These are phyloP conservation scores for Myiotriccus ornatus DNA, from an alignment of 2,797 vertebrate genomes.

Conservation along the genomic window DNA sequence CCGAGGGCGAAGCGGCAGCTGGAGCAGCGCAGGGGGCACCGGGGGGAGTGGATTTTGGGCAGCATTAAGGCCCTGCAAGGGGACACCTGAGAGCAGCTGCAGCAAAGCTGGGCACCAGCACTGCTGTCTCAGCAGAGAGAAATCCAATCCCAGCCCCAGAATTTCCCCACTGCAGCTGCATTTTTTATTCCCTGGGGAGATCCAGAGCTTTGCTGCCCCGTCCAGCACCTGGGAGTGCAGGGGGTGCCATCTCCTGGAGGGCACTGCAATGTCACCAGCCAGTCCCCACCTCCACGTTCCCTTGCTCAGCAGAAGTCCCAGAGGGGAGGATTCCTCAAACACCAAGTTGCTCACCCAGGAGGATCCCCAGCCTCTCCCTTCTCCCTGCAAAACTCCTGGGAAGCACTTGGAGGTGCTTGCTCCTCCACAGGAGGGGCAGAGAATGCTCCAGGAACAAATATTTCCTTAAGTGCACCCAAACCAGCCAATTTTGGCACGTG, in stretches of 20 bases:
- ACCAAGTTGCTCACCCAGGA: neutral
- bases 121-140: neutral
- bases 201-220: neutral
- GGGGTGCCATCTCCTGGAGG: no score
- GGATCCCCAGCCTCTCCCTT: neutral
- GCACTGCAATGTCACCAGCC: no score
- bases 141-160: neutral
- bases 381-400: neutral
- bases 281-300: no score
- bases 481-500: neutral
- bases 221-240: neutral
- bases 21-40: neutral
- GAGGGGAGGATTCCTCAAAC: no score
- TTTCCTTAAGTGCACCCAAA: neutral
- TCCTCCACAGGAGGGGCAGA: neutral
- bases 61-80: neutral
- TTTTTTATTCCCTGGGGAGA: neutral
- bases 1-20: neutral
- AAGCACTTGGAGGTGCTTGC: neutral
- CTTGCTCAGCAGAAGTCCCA: no score
- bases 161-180: neutral
- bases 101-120: neutral
- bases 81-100: neutral
- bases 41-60: accelerated
- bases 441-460: neutral